Percentiles rank a stretch among this genome's conserved stretches.
These are phyloP conservation scores for Drosophila nannoptera DNA, from an alignment of 1,140 invertebrate species.

Conservation along the genomic window DNA sequence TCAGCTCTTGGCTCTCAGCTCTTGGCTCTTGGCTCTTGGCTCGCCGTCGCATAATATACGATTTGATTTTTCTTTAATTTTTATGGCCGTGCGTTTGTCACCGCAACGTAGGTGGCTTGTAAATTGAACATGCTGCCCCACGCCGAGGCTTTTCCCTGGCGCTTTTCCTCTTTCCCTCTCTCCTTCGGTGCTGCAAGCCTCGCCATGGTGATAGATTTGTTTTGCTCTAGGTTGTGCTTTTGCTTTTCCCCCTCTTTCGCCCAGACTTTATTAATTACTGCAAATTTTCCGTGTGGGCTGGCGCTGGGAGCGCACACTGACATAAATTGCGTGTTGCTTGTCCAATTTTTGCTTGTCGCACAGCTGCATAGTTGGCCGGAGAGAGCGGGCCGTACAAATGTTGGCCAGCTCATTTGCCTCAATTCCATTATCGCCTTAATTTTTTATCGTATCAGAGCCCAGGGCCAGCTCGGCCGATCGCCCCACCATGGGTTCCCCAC, in stretches of 20 bases:
- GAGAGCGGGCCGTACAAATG: slow-evolving; percentile 65
- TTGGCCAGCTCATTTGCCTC: slow-evolving; percentile 77
- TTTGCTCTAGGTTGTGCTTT: slow-evolving; percentile 16
- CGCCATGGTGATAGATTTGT: background rate
- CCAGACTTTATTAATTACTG: slow-evolving; percentile 67
- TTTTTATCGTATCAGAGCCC: slow-evolving; percentile 76
- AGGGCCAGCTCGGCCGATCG: slow-evolving; percentile 24
- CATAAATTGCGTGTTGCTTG: slow-evolving; percentile 77
- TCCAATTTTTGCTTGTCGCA: slow-evolving; percentile 77
- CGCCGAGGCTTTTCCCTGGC: slow-evolving; percentile 51
- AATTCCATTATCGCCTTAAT: slow-evolving; percentile 79
- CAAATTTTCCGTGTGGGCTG: slow-evolving; percentile 75
- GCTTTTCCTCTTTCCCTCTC: background rate
- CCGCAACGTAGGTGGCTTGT: slow-evolving; percentile 72
- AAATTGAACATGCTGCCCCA: slow-evolving; percentile 63
- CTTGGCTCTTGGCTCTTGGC: background rate
- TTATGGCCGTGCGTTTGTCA: slow-evolving; percentile 70
- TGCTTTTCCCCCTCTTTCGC: slow-evolving; percentile 24
- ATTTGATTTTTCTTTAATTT: slow-evolving; percentile 77
- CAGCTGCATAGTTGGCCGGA: slow-evolving; percentile 64
- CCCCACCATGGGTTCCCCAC: slow-evolving; percentile 52
- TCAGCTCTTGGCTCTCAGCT: background rate
- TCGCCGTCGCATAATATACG: slow-evolving; percentile 61
- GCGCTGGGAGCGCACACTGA: slow-evolving; percentile 71
- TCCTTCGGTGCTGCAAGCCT: background rate